phyloP scores from a whole-genome alignment of 2,888 invertebrate genomes.

The Aspidiotus destructor region DNA sequence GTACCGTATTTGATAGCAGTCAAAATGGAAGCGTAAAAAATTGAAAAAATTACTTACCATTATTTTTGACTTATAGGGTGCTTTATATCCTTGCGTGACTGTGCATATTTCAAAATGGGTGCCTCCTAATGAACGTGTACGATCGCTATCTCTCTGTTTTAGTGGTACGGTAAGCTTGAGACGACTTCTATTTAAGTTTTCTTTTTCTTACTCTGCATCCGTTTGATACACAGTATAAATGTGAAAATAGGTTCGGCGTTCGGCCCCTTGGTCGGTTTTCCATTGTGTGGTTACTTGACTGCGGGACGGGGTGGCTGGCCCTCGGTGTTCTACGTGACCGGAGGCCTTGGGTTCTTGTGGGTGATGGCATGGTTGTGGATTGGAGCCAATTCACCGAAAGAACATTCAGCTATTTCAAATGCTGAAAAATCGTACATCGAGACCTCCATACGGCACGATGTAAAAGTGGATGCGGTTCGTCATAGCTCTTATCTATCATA shows the following conservation, averaged over 20 bases:
- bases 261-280: slow-evolving; percentile 65
- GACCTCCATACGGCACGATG: not conserved
- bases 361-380: slow-evolving; percentile 50
- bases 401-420: slow-evolving; percentile 49
- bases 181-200: not conserved
- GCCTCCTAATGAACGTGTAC: slow-evolving; percentile 58
- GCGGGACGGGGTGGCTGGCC: slow-evolving; percentile 64
- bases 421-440: slow-evolving; percentile 53
- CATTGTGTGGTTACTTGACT: slow-evolving; percentile 61
- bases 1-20: too few relatives aligned
- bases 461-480: not conserved
- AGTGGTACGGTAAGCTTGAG: slow-evolving; percentile 35
- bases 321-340: slow-evolving; percentile 64
- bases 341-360: slow-evolving; percentile 54
- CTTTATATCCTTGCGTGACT: slow-evolving; percentile 58
- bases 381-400: slow-evolving; percentile 56
- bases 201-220: not conserved
- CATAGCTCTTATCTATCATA: too few relatives aligned
- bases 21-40: too few relatives aligned
- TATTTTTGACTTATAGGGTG: slow-evolving; percentile 46
- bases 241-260: slow-evolving; percentile 40
- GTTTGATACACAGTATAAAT: not conserved
- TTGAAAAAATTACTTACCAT: too few relatives aligned
- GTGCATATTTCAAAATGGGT: slow-evolving; percentile 61
- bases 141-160: slow-evolving; percentile 44